Conservation (phyloP, 2,113 vertebrate species). For the Scophthalmus maximus region DNA sequence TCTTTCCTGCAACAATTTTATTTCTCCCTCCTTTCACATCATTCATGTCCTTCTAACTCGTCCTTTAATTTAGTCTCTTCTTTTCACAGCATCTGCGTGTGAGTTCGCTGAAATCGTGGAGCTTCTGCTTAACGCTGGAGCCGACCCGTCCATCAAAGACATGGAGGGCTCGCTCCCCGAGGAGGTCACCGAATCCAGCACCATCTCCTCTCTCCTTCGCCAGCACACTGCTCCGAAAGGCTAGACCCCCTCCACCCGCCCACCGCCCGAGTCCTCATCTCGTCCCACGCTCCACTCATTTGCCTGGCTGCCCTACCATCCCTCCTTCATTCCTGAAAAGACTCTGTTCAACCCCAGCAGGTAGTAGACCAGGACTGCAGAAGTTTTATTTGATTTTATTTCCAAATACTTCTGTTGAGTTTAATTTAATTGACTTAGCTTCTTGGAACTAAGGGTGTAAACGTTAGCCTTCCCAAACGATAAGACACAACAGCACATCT, state of each 20-base stretch:
- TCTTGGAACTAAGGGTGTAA: conserved; percentile 18
- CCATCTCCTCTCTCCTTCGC: conserved; percentile 87
- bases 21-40: neutral
- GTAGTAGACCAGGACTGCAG: conserved; percentile 28
- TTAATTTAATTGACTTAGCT: conserved; percentile 39
- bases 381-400: conserved; percentile 40
- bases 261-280: conserved; percentile 1
- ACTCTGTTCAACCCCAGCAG: conserved; percentile 38
- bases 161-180: conserved; percentile 92
- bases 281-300: conserved; percentile 1
- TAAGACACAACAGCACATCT: conserved; percentile 10
- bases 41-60: neutral
- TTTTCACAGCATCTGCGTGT: conserved; percentile 88
- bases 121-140: conserved; percentile 89
- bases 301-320: conserved; percentile 6
- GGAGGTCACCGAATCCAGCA: conserved; percentile 92
- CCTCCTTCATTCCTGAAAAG: conserved; percentile 25
- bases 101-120: conserved; percentile 96
- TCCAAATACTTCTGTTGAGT: conserved; percentile 44
- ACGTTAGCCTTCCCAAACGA: conserved; percentile 31
- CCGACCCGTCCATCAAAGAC: conserved; percentile 90
- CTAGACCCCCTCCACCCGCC: conserved; percentile 50
- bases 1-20: neutral
- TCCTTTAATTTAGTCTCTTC: neutral
- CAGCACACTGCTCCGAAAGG: conserved; percentile 84